phyloP scores from a whole-genome alignment of 2,797 vertebrate species.

The Psittacula derbiana region DNA sequence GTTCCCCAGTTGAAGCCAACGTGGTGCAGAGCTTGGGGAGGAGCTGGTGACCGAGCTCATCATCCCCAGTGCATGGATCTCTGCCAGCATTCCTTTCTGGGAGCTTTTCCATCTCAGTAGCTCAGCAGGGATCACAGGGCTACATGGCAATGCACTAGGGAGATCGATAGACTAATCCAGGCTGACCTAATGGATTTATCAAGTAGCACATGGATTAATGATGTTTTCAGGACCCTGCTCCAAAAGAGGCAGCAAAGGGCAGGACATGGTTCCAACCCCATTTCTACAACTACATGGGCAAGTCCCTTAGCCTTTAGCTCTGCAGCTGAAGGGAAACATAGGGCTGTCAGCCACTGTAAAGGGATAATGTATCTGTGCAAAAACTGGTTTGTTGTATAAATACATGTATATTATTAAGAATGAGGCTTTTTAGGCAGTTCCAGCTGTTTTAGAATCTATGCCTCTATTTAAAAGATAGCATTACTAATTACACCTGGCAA shows the following conservation, averaged over 20 bases:
- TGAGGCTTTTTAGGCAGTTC: neutral
- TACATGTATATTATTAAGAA: neutral
- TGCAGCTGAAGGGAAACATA: neutral
- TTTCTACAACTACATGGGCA: neutral
- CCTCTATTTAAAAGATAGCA: slow-evolving; percentile 37
- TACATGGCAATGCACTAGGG: neutral
- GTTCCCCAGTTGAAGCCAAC: neutral
- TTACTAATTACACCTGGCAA: slow-evolving; percentile 45
- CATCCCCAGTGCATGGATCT: neutral
- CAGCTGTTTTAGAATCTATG: slow-evolving; percentile 9
- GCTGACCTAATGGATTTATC: neutral
- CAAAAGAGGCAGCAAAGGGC: neutral
- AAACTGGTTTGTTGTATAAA: neutral
- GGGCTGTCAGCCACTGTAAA: neutral
- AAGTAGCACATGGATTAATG: neutral
- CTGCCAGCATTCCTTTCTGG: neutral
- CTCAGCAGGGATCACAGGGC: neutral
- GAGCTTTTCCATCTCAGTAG: neutral
- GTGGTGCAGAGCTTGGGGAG: neutral
- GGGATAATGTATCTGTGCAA: neutral
- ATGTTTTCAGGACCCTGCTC: neutral
- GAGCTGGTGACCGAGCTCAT: neutral
- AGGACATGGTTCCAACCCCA: neutral
- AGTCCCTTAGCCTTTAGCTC: neutral
- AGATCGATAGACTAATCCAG: neutral